phyloP scores from a whole-genome alignment of 2,888 invertebrate species.

The Rhyacophila evoluta region DNA sequence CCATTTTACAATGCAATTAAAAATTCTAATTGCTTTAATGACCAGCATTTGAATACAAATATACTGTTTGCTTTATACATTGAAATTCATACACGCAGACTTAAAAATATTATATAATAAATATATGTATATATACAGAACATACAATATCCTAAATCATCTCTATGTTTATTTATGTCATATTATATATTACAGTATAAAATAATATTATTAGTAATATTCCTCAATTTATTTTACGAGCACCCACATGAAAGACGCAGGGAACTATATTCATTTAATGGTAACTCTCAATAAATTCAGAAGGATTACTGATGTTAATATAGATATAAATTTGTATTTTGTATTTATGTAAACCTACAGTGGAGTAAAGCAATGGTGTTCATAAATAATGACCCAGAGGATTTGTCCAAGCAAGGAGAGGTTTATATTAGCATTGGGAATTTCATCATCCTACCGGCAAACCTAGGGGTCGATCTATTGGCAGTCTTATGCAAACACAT shows the following conservation, averaged over 20 bases:
- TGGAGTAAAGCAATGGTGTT: slow-evolving; percentile 35
- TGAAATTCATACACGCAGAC: neutral
- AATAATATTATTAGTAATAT: slow-evolving; percentile 37
- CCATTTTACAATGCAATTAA: no score
- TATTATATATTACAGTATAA: neutral
- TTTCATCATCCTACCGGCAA: slow-evolving; percentile 33
- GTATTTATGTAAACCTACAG: neutral
- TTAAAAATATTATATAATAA: neutral
- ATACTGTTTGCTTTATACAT: neutral
- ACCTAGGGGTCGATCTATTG: slow-evolving; percentile 16
- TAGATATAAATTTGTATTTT: neutral
- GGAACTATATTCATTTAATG: neutral
- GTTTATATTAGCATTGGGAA: slow-evolving; percentile 36
- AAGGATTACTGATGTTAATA: slow-evolving; percentile 30
- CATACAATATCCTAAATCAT: neutral
- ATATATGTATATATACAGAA: neutral
- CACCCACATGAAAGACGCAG: neutral
- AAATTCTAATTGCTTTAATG: no score
- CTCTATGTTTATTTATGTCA: neutral
- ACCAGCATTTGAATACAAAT: no score
- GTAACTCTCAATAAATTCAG: slow-evolving; percentile 39
- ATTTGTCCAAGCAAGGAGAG: slow-evolving; percentile 36
- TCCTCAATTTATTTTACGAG: slow-evolving; percentile 40
- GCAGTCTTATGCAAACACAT: slow-evolving; percentile 15
- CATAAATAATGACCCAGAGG: slow-evolving; percentile 30